A percentile compares a stretch with the other conserved stretches of the same genome.
Evolutionary conservation across 64 coral and sea anemone species (phyloP).

Genomic region (Montipora foliosa): DNA sequence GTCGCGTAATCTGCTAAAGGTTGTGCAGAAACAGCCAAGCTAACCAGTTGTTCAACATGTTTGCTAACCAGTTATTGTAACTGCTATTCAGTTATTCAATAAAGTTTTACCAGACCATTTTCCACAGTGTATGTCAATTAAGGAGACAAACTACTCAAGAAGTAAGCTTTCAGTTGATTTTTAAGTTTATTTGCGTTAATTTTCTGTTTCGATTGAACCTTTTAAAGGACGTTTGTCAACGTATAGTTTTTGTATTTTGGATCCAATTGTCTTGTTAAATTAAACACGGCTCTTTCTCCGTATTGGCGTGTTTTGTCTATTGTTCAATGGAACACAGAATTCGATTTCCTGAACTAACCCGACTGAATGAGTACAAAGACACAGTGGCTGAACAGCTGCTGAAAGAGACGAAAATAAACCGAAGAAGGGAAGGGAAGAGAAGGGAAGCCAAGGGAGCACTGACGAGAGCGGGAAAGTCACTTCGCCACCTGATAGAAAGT

Average conservation of each 20-base stretch:
- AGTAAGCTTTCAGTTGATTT: too few relatives aligned
- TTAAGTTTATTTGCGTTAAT: too few relatives aligned
- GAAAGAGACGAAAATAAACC: slow-evolving; percentile 13
- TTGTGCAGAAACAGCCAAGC: too few relatives aligned
- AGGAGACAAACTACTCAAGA: too few relatives aligned
- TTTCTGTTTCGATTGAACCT: too few relatives aligned
- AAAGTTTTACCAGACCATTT: too few relatives aligned
- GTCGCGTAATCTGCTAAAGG: too few relatives aligned
- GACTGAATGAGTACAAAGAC: background rate
- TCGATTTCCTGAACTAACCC: background rate
- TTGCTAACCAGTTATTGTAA: too few relatives aligned
- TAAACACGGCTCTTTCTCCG: background rate
- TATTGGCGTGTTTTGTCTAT: background rate
- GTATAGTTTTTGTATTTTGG: background rate
- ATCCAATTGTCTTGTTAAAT: background rate
- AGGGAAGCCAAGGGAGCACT: slow-evolving; percentile 23
- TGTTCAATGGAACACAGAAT: background rate
- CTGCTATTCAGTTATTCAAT: too few relatives aligned
- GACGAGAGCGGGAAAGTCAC: slow-evolving; percentile 20
- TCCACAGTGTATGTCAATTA: too few relatives aligned
- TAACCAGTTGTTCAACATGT: too few relatives aligned
- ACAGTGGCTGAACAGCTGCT: background rate
- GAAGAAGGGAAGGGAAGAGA: too few relatives aligned
- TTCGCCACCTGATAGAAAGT: background rate
- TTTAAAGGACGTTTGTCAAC: background rate